These are phyloP conservation scores for Crotalus horridus DNA, from an alignment of 2,113 vertebrate species.

Conservation along the genomic window DNA sequence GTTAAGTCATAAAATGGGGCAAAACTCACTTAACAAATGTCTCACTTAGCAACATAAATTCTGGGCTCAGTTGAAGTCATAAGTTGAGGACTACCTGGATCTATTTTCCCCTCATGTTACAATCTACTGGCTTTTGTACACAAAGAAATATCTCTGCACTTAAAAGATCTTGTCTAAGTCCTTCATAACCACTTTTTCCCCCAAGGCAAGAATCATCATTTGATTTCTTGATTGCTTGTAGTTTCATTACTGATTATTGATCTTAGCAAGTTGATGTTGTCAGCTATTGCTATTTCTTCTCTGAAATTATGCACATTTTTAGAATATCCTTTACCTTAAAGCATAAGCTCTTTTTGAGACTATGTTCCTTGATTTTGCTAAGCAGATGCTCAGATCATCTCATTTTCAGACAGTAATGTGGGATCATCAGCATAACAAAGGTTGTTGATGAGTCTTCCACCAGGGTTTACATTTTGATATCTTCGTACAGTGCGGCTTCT, in stretches of 20 bases:
- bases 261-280: background rate
- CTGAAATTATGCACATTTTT: background rate
- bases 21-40: too few species aligned
- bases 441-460: background rate
- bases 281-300: background rate
- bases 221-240: background rate
- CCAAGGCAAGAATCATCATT: background rate
- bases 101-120: background rate
- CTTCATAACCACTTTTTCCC: background rate
- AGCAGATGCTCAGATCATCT: background rate
- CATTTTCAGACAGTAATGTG: background rate
- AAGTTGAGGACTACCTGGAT: too few species aligned
- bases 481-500: background rate
- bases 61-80: too few species aligned
- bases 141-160: background rate
- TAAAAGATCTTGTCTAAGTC: background rate
- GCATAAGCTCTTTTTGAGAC: background rate
- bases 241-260: background rate
- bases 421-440: background rate
- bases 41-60: too few species aligned
- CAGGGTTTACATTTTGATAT: background rate
- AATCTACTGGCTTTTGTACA: background rate
- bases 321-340: background rate
- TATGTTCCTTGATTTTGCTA: background rate
- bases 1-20: too few species aligned